A percentile compares a stretch with the other conserved stretches of the same genome.
These are phyloP conservation scores for Meteorus colon DNA, from an alignment of 2,888 invertebrate species.

Conservation along the genomic window DNA sequence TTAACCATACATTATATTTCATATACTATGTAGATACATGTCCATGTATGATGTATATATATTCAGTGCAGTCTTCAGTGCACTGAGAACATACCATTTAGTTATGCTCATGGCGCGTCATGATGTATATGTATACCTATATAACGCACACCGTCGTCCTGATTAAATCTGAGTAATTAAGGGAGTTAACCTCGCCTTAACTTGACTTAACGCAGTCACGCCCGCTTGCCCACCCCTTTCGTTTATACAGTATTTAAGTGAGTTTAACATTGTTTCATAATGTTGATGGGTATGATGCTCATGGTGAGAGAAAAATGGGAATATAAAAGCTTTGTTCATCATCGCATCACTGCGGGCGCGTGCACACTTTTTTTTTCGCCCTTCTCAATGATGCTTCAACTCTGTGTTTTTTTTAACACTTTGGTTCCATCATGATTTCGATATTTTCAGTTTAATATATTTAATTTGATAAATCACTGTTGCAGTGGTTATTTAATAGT, in stretches of 20 bases:
- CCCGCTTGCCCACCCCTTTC: slow-evolving; percentile 71
- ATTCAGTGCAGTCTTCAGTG: not conserved
- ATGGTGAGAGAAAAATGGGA: slow-evolving; percentile 2
- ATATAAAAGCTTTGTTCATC: too few species aligned
- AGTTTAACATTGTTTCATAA: slow-evolving; percentile 62
- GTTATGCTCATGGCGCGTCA: slow-evolving; percentile 61
- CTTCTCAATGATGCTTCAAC: not conserved
- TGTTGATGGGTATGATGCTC: slow-evolving; percentile 47
- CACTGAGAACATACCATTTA: slow-evolving; percentile 46
- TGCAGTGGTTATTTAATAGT: too few species aligned
- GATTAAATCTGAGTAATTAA: slow-evolving; percentile 73
- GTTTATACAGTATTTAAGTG: slow-evolving; percentile 67
- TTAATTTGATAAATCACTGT: too few species aligned
- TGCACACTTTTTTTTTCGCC: too few species aligned
- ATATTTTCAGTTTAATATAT: too few species aligned
- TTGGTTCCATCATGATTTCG: not conserved
- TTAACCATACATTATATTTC: slow-evolving; percentile 7
- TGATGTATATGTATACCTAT: slow-evolving; percentile 49
- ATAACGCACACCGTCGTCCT: slow-evolving; percentile 53
- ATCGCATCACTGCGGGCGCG: too few species aligned
- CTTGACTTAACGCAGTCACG: slow-evolving; percentile 73
- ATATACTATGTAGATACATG: not conserved
- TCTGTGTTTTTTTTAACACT: slow-evolving; percentile 40
- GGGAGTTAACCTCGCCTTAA: slow-evolving; percentile 72
- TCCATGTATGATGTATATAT: slow-evolving; percentile 8